A percentile compares a stretch with the other conserved stretches of the same genome.
phyloP scores from a whole-genome alignment of 2,113 vertebrate genomes.

The Apodemus speciosus region DNA sequence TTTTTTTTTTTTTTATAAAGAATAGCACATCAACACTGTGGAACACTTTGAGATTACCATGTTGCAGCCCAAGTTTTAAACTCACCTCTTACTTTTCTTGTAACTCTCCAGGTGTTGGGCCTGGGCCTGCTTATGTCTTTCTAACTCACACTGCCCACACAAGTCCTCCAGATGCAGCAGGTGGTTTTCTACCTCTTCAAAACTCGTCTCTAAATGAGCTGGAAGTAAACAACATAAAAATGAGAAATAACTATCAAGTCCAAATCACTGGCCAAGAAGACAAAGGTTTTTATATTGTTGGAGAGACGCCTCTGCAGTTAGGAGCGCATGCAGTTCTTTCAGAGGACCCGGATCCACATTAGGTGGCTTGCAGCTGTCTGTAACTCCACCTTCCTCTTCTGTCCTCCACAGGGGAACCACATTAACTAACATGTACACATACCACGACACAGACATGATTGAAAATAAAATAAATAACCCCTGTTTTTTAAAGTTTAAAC shows the following conservation, averaged over 20 bases:
- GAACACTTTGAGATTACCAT: background rate
- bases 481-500: background rate
- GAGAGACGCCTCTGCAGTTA: background rate
- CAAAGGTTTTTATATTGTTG: background rate
- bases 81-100: slow-evolving; percentile 94
- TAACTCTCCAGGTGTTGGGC: slow-evolving; percentile 90
- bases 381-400: background rate
- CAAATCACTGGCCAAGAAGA: slow-evolving; percentile 33
- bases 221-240: slow-evolving; percentile 71
- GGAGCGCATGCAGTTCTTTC: background rate
- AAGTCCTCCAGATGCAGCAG: slow-evolving; percentile 92
- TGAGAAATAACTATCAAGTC: slow-evolving; percentile 38
- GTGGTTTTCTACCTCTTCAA: slow-evolving; percentile 94
- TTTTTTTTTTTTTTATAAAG: background rate
- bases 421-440: background rate
- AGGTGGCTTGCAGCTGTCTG: background rate
- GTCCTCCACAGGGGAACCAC: background rate
- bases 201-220: slow-evolving; percentile 93
- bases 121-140: slow-evolving; percentile 89
- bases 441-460: background rate
- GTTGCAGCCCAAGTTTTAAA: background rate
- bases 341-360: background rate
- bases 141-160: slow-evolving; percentile 93
- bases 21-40: background rate
- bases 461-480: background rate